Conservation (phyloP, 2,888 invertebrate species). For the Dugesia japonica region DNA sequence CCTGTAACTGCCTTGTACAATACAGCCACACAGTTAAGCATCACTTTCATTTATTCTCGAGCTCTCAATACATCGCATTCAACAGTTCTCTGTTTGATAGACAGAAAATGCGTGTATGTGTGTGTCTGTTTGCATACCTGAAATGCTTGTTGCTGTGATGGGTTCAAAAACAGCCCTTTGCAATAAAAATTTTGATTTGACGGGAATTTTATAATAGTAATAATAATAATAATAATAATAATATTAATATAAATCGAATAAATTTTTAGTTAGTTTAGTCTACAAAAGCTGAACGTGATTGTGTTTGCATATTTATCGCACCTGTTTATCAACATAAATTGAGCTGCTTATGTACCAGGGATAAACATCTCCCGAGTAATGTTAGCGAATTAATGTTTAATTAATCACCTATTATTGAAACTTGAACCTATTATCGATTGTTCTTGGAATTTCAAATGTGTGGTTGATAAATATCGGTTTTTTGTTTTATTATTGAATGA, state of each 20-base stretch:
- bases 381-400: conserved; percentile 10
- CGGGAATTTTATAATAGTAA: background rate
- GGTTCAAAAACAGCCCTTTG: background rate
- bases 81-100: background rate
- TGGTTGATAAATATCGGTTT: conserved; percentile 20
- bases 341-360: conserved; percentile 6
- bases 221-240: background rate
- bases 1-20: conserved; percentile 12
- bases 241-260: background rate
- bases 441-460: background rate
- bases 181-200: background rate
- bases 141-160: conserved; percentile 13
- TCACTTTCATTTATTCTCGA: background rate
- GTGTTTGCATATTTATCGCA: conserved; percentile 11
- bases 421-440: conserved; percentile 2
- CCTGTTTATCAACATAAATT: background rate
- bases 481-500: background rate
- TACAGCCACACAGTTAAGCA: background rate
- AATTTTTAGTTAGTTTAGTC: background rate
- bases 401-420: conserved; percentile 9
- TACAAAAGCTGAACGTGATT: background rate
- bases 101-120: background rate
- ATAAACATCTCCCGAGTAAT: background rate
- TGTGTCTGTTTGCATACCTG: background rate
- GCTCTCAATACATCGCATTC: background rate